phyloP scores from a whole-genome alignment of 2,113 vertebrate genomes.

The Heteronetta atricapilla region DNA sequence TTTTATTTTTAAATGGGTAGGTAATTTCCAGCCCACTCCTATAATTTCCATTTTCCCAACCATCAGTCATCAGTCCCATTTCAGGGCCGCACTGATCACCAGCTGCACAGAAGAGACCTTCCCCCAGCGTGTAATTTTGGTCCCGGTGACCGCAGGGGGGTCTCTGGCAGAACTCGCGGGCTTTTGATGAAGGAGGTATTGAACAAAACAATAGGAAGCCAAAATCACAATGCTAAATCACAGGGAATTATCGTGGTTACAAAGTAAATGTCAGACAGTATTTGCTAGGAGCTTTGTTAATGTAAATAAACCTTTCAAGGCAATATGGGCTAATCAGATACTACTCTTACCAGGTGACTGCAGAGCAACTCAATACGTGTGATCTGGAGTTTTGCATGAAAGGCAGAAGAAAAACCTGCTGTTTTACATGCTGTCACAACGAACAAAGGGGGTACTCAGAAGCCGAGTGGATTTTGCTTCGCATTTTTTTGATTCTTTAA shows the following conservation, averaged over 20 bases:
- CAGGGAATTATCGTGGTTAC: not conserved
- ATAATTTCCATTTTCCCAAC: not conserved
- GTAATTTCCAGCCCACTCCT: no score
- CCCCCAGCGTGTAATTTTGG: not conserved
- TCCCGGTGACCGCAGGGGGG: not conserved
- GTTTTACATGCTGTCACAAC: fast-evolving
- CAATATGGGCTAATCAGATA: not conserved
- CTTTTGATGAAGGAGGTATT: not conserved
- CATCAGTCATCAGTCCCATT: not conserved
- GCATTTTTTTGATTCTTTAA: not conserved
- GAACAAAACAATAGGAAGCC: not conserved
- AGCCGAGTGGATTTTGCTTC: not conserved
- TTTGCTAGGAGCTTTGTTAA: not conserved
- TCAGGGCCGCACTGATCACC: not conserved
- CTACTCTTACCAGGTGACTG: not conserved
- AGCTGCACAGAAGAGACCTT: not conserved
- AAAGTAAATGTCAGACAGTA: not conserved
- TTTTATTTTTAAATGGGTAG: no score
- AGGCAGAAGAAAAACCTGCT: not conserved
- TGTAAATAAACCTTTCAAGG: not conserved
- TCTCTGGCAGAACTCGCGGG: not conserved
- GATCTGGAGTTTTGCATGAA: not conserved
- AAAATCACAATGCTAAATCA: not conserved
- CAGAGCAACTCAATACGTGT: not conserved
- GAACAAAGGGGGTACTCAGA: not conserved